Base-by-base conservation (phyloP, 2,888 invertebrate genomes). In the Spodoptera picta region DNA sequence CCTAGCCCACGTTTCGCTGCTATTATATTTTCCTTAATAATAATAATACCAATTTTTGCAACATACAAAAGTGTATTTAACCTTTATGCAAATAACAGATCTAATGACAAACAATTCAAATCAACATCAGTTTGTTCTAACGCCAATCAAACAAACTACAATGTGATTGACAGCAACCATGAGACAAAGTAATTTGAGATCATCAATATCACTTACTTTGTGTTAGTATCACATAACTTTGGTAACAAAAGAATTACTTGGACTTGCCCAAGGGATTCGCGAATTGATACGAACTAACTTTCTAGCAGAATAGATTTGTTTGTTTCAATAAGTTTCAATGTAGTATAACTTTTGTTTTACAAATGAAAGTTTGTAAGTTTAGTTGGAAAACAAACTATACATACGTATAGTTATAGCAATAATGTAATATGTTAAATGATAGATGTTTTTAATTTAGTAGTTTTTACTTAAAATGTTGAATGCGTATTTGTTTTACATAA, bases 91-190 rank as follows among this genome's bases (percentile, higher is more conserved):
- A 27, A 27, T 27, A 27, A 5, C 9, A 36, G 36, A 9, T 36
- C 36, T 36, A 9, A 36, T 36, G 36, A 36, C 36, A 36, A 9
- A 36, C 36, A 36, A 36, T 1, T 9, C 36, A 36, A 36, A 6
- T 36, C 36, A 36, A 36, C 36, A 9, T 36, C 36, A 36, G 36
- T 46, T 61, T 50, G 19, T 24, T 52, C 24, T 14, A n/a, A 27
- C 41, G 43, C 27, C 59, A 44, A 67, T 49, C 43, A 45, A 42
- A 65, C 56, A 69, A 69, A 59, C 58, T 47, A 23, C 23, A 14
- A 43, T 14, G 31, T 56, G 53, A 57, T 59, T 54, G 56, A 54
- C 56, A 24, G n/a, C 14, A 12, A 23, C 49, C 41, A 19, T 14
- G n/a, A 43, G 10, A 43, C 27, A 9, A 50, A 67, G 47, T 53